Conservation (phyloP, 2,888 invertebrate species). For the Xanthia togata region DNA sequence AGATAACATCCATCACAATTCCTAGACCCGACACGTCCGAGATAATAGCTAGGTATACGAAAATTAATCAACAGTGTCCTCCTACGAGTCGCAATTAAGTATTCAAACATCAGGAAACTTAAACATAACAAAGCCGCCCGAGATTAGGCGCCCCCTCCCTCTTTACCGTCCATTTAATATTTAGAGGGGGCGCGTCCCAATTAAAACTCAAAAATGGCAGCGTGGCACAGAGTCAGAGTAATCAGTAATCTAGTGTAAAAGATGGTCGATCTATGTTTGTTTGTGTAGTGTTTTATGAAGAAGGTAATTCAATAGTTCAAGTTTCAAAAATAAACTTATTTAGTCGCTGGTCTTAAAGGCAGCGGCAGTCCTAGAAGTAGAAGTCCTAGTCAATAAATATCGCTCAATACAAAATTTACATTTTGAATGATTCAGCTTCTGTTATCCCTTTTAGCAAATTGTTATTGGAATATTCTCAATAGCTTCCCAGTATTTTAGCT, state of each 20-base stretch:
- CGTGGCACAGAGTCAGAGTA: not conserved
- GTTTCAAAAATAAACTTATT: not conserved
- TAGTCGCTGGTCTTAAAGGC: not conserved
- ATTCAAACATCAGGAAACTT: slow-evolving; percentile 60
- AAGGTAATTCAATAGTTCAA: not conserved
- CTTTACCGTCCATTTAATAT: slow-evolving; percentile 55
- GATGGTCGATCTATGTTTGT: slow-evolving; percentile 8
- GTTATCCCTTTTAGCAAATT: not conserved
- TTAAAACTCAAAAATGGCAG: slow-evolving; percentile 51
- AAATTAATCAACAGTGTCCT: slow-evolving; percentile 52
- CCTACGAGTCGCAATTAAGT: slow-evolving; percentile 47
- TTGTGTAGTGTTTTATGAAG: not conserved
- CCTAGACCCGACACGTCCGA: not conserved
- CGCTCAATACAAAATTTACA: not conserved
- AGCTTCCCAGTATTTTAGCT: not conserved
- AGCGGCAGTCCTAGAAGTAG: no score
- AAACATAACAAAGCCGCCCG: slow-evolving; percentile 45
- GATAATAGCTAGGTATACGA: slow-evolving; percentile 18
- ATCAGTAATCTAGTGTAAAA: slow-evolving; percentile 12
- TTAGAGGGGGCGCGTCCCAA: slow-evolving; percentile 50
- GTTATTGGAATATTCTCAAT: not conserved
- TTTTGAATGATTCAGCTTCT: not conserved
- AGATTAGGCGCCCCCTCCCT: slow-evolving; percentile 40
- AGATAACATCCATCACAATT: slow-evolving; percentile 13
- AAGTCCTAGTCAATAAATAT: not conserved